phyloP scores from a whole-genome alignment of 2,797 vertebrate species.

The Agapornis canus region DNA sequence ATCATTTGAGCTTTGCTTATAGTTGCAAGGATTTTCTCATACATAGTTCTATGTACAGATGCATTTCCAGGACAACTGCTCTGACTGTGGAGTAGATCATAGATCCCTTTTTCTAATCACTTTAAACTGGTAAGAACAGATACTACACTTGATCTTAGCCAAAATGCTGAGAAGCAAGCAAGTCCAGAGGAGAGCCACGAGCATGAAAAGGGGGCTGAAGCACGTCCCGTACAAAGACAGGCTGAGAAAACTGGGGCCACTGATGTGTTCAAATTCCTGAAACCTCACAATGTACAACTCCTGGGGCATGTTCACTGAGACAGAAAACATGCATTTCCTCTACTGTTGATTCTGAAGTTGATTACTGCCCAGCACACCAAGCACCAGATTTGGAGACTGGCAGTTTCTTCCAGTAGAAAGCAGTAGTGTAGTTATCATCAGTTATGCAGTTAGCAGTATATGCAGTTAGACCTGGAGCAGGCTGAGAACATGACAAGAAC shows the following conservation, averaged over 20 bases:
- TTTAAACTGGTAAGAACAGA: background rate
- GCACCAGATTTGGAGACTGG: background rate
- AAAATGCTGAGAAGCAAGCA: background rate
- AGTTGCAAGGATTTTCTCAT: background rate
- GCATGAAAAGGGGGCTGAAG: background rate
- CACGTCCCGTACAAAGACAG: background rate
- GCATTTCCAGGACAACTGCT: background rate
- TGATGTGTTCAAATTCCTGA: background rate
- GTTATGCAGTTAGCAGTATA: background rate
- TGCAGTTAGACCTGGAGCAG: background rate
- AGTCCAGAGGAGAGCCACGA: background rate
- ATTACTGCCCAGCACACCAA: background rate
- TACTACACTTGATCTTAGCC: background rate
- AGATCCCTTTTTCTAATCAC: background rate
- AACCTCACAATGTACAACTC: background rate
- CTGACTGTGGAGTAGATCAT: fast-evolving
- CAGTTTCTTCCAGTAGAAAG: background rate
- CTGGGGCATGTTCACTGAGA: background rate
- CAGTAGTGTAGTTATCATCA: background rate
- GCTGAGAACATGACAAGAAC: fast-evolving
- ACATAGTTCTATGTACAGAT: background rate
- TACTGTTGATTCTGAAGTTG: background rate
- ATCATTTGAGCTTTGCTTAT: background rate
- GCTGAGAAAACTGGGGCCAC: background rate
- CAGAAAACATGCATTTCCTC: background rate